Evolutionary conservation across 2,797 vertebrate genomes (phyloP).

Genomic region (Pangasius larnaudii): DNA sequence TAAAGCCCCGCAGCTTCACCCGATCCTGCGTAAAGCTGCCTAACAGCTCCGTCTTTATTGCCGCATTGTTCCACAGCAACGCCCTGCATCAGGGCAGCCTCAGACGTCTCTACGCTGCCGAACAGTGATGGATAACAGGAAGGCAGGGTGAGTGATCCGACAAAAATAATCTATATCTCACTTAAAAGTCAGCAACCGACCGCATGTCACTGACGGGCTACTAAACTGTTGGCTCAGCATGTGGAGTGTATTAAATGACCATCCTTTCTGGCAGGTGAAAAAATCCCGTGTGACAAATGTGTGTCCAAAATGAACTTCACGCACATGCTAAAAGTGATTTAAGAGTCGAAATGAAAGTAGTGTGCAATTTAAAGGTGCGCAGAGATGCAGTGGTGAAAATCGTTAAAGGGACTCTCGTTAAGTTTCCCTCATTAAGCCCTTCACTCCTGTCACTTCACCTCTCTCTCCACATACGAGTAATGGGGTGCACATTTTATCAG

Average conservation of each 20-base stretch:
- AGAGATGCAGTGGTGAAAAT: not conserved
- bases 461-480: not conserved
- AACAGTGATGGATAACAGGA: not conserved
- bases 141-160: not conserved
- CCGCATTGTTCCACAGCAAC: conserved; percentile 5
- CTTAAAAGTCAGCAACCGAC: conserved; percentile 8
- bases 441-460: not conserved
- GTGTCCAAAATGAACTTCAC: not conserved
- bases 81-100: not conserved
- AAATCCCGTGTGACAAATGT: conserved; percentile 1
- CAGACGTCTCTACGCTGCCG: not conserved
- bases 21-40: conserved; percentile 33
- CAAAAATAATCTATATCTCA: not conserved
- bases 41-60: conserved; percentile 14
- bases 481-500: conserved; percentile 14
- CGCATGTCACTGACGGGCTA: not conserved
- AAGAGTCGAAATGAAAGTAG: not conserved
- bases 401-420: not conserved
- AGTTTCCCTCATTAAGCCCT: conserved; percentile 20
- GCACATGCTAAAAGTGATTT: conserved; percentile 34
- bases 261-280: conserved; percentile 1
- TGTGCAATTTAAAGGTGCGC: conserved; percentile 15
- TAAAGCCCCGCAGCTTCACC: conserved; percentile 11
- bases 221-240: conserved; percentile 27
- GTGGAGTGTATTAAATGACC: conserved; percentile 13